phyloP scores from a whole-genome alignment of 2,797 vertebrate species.

The Cyprinella venusta region DNA sequence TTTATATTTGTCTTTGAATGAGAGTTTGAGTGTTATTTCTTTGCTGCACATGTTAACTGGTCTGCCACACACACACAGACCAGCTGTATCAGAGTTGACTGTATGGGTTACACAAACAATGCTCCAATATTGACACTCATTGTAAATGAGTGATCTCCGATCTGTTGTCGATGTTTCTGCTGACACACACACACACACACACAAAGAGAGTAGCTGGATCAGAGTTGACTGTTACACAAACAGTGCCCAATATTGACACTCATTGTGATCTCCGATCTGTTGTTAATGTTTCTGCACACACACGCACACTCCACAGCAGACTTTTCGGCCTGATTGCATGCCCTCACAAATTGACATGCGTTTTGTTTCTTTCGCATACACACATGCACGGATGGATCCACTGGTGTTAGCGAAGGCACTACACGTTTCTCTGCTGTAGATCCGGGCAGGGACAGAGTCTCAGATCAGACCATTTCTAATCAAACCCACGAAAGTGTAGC shows the following conservation, averaged over 20 bases:
- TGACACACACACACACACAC: neutral
- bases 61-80: conserved; percentile 35
- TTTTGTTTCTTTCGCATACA: neutral
- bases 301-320: neutral
- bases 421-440: conserved; percentile 61
- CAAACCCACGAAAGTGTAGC: conserved; percentile 82
- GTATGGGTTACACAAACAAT: conserved; percentile 37
- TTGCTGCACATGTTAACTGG: conserved; percentile 3
- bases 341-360: conserved; percentile 15
- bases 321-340: conserved; percentile 11
- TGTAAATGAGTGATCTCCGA: conserved; percentile 67
- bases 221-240: no score
- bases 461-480: conserved; percentile 82
- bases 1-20: neutral
- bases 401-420: conserved; percentile 68
- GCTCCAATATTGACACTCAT: conserved; percentile 52
- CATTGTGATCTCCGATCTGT: no score
- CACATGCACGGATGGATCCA: conserved; percentile 9
- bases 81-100: conserved; percentile 53
- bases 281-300: no score
- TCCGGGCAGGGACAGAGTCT: conserved; percentile 68
- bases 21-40: neutral
- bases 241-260: no score
- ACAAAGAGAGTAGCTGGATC: no score
- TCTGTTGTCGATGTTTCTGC: conserved; percentile 38